Conservation (phyloP, 2,888 invertebrate genomes). For the Adelphocoris suturalis region DNA sequence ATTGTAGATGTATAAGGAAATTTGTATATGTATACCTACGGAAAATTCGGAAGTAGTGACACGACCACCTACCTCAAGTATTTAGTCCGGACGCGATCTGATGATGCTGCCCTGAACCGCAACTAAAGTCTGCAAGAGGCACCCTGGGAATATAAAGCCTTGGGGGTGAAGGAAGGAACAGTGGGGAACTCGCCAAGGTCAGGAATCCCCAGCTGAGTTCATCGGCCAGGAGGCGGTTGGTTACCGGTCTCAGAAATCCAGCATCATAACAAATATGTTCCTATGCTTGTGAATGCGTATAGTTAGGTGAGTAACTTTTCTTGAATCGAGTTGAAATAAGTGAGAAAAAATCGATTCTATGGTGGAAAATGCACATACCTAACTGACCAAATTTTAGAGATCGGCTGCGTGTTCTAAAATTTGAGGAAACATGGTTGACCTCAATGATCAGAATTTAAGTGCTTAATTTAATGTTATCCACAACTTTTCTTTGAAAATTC, state of each 20-base stretch:
- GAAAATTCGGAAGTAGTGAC: too few relatives aligned
- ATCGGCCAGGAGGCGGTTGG: slow-evolving; percentile 20
- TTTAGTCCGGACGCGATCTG: slow-evolving; percentile 14
- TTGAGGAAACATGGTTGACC: too few relatives aligned
- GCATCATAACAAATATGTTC: slow-evolving; percentile 37
- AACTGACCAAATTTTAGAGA: too few relatives aligned
- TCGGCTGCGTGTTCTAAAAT: too few relatives aligned
- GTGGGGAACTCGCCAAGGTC: slow-evolving; percentile 31
- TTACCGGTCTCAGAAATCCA: neutral
- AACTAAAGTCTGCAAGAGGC: slow-evolving; percentile 10
- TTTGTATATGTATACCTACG: too few relatives aligned
- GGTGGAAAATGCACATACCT: too few relatives aligned
- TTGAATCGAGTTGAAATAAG: too few relatives aligned
- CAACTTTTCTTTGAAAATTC: too few relatives aligned
- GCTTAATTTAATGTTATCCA: too few relatives aligned
- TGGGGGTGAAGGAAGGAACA: slow-evolving; percentile 6
- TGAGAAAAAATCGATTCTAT: too few relatives aligned
- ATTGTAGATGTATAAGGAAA: too few relatives aligned
- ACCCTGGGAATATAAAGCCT: slow-evolving; percentile 17
- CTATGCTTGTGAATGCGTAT: neutral
- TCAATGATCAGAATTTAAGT: too few relatives aligned
- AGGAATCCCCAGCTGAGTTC: slow-evolving; percentile 41
- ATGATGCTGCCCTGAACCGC: neutral
- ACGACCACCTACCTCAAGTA: neutral
- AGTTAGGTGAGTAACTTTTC: neutral